Evolutionary conservation across 1,140 invertebrate species (phyloP), one percentile per base, ranked within the genome.

Genomic region (Sesamia nonagrioides): DNA sequence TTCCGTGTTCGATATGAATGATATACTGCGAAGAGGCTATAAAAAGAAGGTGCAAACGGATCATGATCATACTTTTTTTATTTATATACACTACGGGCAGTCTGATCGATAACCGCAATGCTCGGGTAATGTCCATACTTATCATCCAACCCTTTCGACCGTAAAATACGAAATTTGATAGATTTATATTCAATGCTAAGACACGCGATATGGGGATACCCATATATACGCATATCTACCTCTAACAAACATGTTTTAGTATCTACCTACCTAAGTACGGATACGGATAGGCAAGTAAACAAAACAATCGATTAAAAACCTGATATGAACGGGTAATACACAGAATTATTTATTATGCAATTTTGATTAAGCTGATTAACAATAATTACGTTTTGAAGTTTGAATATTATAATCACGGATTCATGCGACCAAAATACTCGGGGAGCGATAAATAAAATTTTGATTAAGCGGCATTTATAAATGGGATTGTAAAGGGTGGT

Each of bases 381-480:
- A 78, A 50, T 78, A 60, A 60, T 72, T 78, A 40, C 56, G 61
- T 33, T 77, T 52, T 50, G 35, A 58, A 52, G 45, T 77, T 72
- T 18, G 68, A 71, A 61, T 61, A 50, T 78, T 60, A 54, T 68
- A 66, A 72, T 71, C 54, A 71, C 42, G 50, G 52, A 58, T 73
- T 73, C 52, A 60, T 73, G 35, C 54, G 63, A 37, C 56, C 73
- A 78, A 73, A 79, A 72, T 79, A 78, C 73, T 71, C 33, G 40
- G 76, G 77, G 71, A 82, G 27, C 61, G 45, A 87, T 87, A 89
- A 91, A 92, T 90, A 93, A 91, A 91, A 92, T 91, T 91, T 92
- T 90, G 90, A 93, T 91, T 86, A 94, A 94, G 85, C 87, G 87
- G 88, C 88, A 89, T 92, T 94, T 91, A 94, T 92, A 93, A 95